Evolutionary conservation across 2,113 vertebrate genomes (phyloP), one percentile per base, ranked within the genome.

Genomic region (Corynorhinus townsendii): DNA sequence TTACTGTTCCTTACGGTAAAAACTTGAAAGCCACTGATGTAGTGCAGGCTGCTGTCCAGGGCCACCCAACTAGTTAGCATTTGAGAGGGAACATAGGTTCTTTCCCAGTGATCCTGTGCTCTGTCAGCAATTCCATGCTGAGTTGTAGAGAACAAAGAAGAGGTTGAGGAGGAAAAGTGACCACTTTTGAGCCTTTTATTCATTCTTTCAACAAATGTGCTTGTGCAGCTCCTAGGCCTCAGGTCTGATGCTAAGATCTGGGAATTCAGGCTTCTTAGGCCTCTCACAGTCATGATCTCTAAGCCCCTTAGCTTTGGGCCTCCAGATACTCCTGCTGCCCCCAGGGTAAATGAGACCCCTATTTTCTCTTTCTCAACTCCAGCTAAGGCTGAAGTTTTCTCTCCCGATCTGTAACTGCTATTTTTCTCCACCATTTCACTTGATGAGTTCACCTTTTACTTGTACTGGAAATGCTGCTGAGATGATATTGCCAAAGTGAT

Each of bases 391-490:
- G 22, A 5, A 35, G 68, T 71, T 89, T 90, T 95, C 90, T 91
- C 1, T 81, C n/a, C n/a, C 87, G 75, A 84, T 40, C 45, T 75
- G 56, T 52, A 38, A 68, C 69, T 30, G 49, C 71, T 56, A 8
- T 76, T 93, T 91, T 91, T 91, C 85, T 96, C 35, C 9, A n/a
- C 45, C 15, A 11, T 66, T 96, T 94, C 59, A 77, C 93, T 93
- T 47, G 1, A n/a, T 86, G 73, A 88, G 43, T 76, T 95, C 45
- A 91, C 81, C 49, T 52, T 92, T 47, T n/a, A 62, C 71, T 71
- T 35, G 4, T 11, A 30, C 11, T 87, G 66, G 56, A 95, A 95
- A 89, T 54, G 30, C 56, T 71, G 28, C 73, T 38, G 16, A 86
- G 86, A 83, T 47, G 20, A 64, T 17, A 69, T 26, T 43, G 64